These are phyloP conservation scores for Oxyteleia sp. DNA, from an alignment of 2,888 invertebrate species.

Conservation along the genomic window DNA sequence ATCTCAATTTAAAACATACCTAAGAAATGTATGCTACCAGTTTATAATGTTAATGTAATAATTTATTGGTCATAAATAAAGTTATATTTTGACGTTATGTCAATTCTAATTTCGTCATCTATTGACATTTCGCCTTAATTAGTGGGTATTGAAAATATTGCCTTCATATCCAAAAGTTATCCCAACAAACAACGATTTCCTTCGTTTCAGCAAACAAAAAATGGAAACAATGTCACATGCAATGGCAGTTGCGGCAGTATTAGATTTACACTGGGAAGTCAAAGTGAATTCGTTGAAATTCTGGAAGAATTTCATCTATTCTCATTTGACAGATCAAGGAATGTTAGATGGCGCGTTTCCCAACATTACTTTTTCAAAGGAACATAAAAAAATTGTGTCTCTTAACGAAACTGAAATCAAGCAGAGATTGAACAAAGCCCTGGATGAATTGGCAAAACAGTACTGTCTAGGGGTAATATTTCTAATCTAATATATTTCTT, in stretches of 20 bases:
- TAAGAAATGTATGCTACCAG: no score
- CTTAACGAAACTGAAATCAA: constrained; percentile 91
- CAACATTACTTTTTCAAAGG: constrained; percentile 93
- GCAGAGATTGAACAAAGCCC: constrained; percentile 90
- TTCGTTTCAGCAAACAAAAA: constrained; percentile 86
- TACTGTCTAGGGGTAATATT: constrained; percentile 91
- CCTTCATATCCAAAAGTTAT: no score
- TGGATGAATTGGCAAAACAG: constrained; percentile 91
- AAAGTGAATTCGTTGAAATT: constrained; percentile 92
- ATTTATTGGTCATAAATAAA: no score
- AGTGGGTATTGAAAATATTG: no score
- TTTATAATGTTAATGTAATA: no score
- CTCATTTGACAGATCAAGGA: constrained; percentile 92
- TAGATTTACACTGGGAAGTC: constrained; percentile 95
- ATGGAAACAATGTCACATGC: constrained; percentile 90
- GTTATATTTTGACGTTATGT: no score
- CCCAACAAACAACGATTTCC: no score
- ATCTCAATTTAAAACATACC: no score
- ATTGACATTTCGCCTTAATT: no score
- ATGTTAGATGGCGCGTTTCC: constrained; percentile 95
- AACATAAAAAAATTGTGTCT: constrained; percentile 92
- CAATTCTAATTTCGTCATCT: no score
- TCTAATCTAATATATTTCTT: no score
- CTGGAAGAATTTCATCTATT: constrained; percentile 91
- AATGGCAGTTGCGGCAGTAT: constrained; percentile 90